Percentiles rank a stretch among this genome's conserved stretches.
Conservation (phyloP, 2,888 invertebrate genomes). For the Neoaliturus tenellus region DNA sequence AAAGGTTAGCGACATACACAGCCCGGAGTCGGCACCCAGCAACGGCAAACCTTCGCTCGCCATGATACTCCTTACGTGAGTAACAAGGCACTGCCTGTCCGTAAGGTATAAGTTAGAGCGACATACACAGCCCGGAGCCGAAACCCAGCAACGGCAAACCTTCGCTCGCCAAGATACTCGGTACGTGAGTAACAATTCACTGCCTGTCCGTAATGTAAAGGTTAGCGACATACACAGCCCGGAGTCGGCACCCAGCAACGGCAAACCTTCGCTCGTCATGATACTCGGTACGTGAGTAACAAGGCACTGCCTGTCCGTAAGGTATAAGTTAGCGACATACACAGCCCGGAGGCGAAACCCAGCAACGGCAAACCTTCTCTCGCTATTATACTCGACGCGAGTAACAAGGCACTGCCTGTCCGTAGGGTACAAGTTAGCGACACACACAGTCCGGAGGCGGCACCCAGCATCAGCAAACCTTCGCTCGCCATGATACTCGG, state of each 20-base stretch:
- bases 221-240: conserved; percentile 71
- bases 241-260: neutral
- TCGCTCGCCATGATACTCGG: neutral
- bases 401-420: too few species aligned
- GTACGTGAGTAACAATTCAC: too few species aligned
- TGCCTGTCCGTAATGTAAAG: too few species aligned
- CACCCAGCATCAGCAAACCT: neutral
- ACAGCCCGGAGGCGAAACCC: too few species aligned
- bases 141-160: conserved; percentile 67
- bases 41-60: conserved; percentile 64
- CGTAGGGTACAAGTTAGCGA: too few species aligned
- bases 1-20: conserved; percentile 77
- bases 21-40: conserved; percentile 66
- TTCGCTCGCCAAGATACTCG: conserved; percentile 48
- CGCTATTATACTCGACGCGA: conserved; percentile 43
- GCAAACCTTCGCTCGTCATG: neutral
- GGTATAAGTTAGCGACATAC: neutral
- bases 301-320: neutral
- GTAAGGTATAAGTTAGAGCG: too few species aligned
- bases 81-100: too few species aligned
- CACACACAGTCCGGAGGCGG: neutral
- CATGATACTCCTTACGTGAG: conserved; percentile 49
- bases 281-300: neutral
- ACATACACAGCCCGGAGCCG: conserved; percentile 71
- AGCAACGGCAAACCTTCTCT: too few species aligned